Evolutionary conservation across 2,888 invertebrate species (phyloP).

Genomic region (Cephus spinipes): DNA sequence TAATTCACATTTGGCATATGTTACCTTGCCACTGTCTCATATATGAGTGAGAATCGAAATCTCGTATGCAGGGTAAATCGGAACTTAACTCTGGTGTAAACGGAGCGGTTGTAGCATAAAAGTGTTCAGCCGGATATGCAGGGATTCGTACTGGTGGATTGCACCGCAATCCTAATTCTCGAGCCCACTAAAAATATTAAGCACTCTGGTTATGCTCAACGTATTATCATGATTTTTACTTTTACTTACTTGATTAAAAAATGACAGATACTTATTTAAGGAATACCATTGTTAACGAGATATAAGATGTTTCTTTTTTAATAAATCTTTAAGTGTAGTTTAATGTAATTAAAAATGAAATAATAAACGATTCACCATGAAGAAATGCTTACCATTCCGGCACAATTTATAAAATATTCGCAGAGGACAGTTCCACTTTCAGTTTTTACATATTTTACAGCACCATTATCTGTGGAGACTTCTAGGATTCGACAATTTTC

Average conservation of each 20-base stretch:
- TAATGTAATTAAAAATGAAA: neutral
- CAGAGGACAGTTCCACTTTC: constrained; percentile 71
- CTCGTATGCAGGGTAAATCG: constrained; percentile 71
- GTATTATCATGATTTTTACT: no score
- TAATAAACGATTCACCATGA: constrained; percentile 4
- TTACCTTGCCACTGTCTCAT: constrained; percentile 71
- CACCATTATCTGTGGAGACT: constrained; percentile 71
- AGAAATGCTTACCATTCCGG: constrained; percentile 71
- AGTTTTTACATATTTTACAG: constrained; percentile 73
- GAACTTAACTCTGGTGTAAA: constrained; percentile 54
- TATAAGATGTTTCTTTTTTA: neutral
- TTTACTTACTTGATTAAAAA: no score
- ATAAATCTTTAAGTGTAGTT: neutral
- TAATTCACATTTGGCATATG: neutral
- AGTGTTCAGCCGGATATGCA: constrained; percentile 78
- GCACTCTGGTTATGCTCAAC: no score
- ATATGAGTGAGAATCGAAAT: constrained; percentile 76
- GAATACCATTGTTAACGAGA: neutral
- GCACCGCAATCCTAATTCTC: constrained; percentile 72
- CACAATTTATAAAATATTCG: constrained; percentile 77
- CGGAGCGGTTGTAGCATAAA: constrained; percentile 73
- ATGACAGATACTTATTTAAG: constrained; percentile 7
- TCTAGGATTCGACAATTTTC: constrained; percentile 72
- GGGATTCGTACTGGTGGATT: constrained; percentile 74
- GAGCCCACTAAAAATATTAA: constrained; percentile 68